A percentile compares a stretch with the other conserved stretches of the same genome.
These are phyloP conservation scores for Cettia cetti DNA, from an alignment of 2,113 vertebrate species.

Conservation along the genomic window DNA sequence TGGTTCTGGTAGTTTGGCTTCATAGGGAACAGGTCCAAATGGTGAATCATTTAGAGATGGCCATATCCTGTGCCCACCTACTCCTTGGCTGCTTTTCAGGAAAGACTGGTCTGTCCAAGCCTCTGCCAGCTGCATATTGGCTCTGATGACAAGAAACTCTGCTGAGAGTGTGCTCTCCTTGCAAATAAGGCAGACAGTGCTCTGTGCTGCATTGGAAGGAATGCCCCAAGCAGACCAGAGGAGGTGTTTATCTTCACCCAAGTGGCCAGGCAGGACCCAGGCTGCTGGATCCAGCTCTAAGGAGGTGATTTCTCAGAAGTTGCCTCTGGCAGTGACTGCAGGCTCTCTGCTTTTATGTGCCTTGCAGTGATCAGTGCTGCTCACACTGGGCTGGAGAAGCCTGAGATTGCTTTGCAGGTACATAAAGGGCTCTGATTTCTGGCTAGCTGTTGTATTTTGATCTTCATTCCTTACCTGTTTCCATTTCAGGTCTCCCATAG, in stretches of 20 bases:
- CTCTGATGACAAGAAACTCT: not conserved
- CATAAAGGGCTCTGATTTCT: not conserved
- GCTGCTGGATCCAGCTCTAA: not conserved
- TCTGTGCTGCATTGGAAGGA: not conserved
- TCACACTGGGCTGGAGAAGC: not conserved
- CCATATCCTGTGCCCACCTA: not conserved
- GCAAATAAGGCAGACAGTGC: not conserved
- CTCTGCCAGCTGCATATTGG: not conserved
- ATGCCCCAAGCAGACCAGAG: not conserved
- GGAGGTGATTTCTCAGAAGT: not conserved
- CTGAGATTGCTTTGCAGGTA: not conserved
- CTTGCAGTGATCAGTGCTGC: not conserved
- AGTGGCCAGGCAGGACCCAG: not conserved
- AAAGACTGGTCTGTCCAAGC: not conserved
- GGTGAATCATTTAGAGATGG: not conserved
- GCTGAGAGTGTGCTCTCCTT: not conserved
- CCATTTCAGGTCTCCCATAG: not conserved
- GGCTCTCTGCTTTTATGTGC: not conserved
- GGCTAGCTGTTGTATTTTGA: not conserved
- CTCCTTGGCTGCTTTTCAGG: not conserved
- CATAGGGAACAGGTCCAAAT: accelerated
- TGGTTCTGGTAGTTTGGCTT: not conserved
- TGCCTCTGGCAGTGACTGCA: not conserved
- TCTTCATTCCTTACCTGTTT: not conserved
- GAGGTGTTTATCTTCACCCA: not conserved